Conservation (phyloP, 2,797 vertebrate species). For the Falco peregrinus region DNA sequence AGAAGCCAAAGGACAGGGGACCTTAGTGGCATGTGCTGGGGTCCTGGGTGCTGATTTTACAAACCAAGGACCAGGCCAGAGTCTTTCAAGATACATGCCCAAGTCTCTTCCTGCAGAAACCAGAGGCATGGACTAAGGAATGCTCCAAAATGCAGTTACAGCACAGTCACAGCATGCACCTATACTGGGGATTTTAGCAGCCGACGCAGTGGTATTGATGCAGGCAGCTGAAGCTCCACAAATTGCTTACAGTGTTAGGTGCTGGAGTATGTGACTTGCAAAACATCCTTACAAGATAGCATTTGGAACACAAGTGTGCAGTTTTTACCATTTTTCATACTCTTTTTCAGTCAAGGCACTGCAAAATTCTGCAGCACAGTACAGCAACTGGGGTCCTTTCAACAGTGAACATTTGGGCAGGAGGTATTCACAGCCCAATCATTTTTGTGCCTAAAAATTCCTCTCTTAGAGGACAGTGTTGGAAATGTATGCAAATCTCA, state of each 20-base stretch:
- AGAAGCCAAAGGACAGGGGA: not conserved
- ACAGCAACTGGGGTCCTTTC: not conserved
- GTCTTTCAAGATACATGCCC: not conserved
- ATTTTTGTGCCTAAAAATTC: not conserved
- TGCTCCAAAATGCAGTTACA: not conserved
- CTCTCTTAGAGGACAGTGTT: not conserved
- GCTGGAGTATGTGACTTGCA: accelerated
- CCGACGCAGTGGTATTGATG: not conserved
- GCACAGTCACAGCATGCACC: not conserved
- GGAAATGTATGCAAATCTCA: not conserved
- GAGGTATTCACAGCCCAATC: not conserved
- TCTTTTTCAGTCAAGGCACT: not conserved
- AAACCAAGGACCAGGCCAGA: not conserved
- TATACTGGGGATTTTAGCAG: not conserved
- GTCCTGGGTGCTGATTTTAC: not conserved
- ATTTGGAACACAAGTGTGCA: not conserved
- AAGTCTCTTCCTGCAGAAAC: not conserved
- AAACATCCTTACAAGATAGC: not conserved
- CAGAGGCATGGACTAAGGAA: not conserved
- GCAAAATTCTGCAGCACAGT: not conserved
- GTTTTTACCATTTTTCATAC: not conserved
- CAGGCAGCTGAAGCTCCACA: not conserved
- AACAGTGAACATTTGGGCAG: not conserved
- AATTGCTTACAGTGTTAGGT: not conserved
- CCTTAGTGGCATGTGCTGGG: not conserved